phyloP scores from a whole-genome alignment of 2,888 invertebrate genomes.

The Blomia tropicalis region DNA sequence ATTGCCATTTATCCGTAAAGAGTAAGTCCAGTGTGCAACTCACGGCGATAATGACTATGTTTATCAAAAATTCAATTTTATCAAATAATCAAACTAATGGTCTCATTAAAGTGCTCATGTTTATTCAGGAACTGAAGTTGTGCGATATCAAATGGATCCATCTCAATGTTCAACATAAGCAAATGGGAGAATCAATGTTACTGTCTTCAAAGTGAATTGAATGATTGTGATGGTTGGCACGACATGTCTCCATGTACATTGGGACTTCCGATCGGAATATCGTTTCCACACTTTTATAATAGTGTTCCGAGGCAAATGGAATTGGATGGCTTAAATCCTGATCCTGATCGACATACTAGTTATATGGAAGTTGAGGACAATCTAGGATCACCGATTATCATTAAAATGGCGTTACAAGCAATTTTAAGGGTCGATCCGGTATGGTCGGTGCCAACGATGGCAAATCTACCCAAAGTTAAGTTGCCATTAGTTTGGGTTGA shows the following conservation, averaged over 20 bases:
- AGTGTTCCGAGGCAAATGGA: neutral
- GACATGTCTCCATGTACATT: conserved; percentile 2
- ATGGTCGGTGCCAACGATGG: neutral
- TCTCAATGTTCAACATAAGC: neutral
- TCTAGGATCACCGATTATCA: neutral
- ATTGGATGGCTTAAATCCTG: neutral
- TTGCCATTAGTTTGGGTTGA: neutral
- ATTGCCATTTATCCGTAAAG: neutral
- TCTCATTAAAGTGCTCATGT: neutral
- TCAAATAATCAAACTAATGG: neutral
- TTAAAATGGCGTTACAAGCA: neutral
- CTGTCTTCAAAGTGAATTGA: neutral
- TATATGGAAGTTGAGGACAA: conserved; percentile 4
- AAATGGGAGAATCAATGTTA: conserved; percentile 1
- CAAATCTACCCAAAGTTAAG: neutral
- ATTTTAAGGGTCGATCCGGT: neutral
- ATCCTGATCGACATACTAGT: neutral
- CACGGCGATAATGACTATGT: neutral
- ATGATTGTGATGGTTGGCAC: conserved; percentile 1
- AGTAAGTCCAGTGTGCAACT: neutral
- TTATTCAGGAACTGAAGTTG: neutral
- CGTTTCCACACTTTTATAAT: neutral
- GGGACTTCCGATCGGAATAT: neutral
- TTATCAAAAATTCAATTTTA: neutral
- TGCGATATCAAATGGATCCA: neutral